Evolutionary conservation across 2,888 invertebrate species (phyloP).

Genomic region (Opisthograptis luteolata): DNA sequence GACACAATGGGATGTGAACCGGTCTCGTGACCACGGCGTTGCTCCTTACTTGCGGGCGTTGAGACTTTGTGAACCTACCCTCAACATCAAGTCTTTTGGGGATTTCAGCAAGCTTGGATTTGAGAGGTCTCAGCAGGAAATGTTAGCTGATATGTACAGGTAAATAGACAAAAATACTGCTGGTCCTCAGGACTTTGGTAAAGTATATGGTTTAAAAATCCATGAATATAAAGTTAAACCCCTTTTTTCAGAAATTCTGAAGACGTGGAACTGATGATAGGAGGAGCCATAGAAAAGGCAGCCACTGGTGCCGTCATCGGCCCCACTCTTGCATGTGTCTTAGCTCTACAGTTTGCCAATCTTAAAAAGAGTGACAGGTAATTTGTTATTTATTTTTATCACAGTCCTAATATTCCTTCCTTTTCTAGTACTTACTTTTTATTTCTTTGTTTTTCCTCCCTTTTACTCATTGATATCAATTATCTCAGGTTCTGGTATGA

Average conservation of each 20-base stretch:
- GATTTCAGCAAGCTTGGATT: slow-evolving; percentile 85
- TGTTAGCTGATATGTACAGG: slow-evolving; percentile 88
- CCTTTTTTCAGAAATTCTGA: slow-evolving; percentile 82
- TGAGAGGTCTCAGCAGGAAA: slow-evolving; percentile 83
- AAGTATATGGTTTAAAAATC: no score
- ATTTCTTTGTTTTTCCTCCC: background rate
- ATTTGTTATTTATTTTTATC: no score
- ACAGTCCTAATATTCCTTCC: background rate
- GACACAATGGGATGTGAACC: slow-evolving; percentile 77
- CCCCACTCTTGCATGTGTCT: slow-evolving; percentile 93
- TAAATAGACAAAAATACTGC: no score
- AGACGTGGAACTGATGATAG: slow-evolving; percentile 94
- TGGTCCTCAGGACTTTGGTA: no score
- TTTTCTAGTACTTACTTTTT: no score
- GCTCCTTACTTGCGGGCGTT: slow-evolving; percentile 89
- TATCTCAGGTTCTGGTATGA: slow-evolving; percentile 95
- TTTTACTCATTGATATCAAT: background rate
- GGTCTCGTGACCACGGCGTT: slow-evolving; percentile 91
- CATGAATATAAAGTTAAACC: no score
- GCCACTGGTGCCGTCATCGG: slow-evolving; percentile 93
- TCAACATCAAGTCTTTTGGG: slow-evolving; percentile 79
- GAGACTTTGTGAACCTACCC: slow-evolving; percentile 86
- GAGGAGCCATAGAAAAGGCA: slow-evolving; percentile 92
- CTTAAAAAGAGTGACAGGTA: slow-evolving; percentile 91
- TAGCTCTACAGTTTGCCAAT: slow-evolving; percentile 92